Evolutionary conservation across 2,888 invertebrate species (phyloP), one percentile per base, ranked within the genome.

Genomic region (Encarsia formosa): DNA sequence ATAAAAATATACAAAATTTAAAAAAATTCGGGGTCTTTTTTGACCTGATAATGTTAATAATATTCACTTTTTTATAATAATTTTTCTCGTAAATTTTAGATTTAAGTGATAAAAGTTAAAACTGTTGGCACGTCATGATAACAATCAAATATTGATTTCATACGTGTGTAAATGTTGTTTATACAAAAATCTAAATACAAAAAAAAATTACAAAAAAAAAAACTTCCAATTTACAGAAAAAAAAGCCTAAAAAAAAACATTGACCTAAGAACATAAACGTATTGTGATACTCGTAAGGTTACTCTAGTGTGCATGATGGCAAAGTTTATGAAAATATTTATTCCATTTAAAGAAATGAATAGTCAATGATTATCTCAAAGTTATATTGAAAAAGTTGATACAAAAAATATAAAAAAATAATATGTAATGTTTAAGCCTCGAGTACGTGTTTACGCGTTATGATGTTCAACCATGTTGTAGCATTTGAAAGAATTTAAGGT

Each of bases 231-330:
- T 15, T 11, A 35, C 34, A 35, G 24, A 26, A 34, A n/a, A 29
- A 31, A 16, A 18, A 18, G 34, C 42, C 34, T 48, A 52, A 24
- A 37, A 22, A 26, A 42, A 24, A 39, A 39, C 6, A 46, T 43
- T 35, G 55, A 51, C 50, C 44, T 41, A 42, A 45, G 44, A 44
- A 23, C 46, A n/a, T n/a, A 52, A 56, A 52, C 42, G 16, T 45
- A 56, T 56, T 52, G 52, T 52, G 52, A 56, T 56, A 56, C 43
- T 43, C 49, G 48, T 56, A 49, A 52, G 42, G 24, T 52, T 26
- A 49, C 52, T 49, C 44, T 43, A 44, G 41, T 49, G 37, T 51
- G 48, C 46, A 46, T 50, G 37, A 42, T 16, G 35, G 43, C n/a
- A 31, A 31, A 9, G 16, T 39, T 37, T 23, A 22, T 35, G n/a